A percentile compares a stretch with the other conserved stretches of the same genome.
Conservation (phyloP, 2,797 vertebrate species). For the Leuciscus waleckii region DNA sequence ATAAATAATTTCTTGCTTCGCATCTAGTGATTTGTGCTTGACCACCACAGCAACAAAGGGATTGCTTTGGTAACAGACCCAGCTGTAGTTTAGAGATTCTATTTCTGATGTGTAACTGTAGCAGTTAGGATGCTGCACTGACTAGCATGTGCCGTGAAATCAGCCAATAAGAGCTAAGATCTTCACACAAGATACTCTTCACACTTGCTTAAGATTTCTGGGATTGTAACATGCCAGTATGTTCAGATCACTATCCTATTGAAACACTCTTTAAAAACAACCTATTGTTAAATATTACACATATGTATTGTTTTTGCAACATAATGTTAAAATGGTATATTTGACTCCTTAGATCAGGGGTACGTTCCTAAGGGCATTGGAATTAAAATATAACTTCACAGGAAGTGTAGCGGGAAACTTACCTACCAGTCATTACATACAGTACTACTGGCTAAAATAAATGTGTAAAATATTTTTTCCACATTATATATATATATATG, state of each 20-base stretch:
- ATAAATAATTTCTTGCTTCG: constrained; percentile 68
- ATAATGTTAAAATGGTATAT: neutral
- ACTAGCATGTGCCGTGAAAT: constrained; percentile 9
- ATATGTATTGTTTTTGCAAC: constrained; percentile 40
- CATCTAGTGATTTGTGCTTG: constrained; percentile 65
- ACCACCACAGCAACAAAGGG: constrained; percentile 70
- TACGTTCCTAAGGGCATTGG: neutral
- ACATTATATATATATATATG: neutral
- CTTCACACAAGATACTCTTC: constrained; percentile 4
- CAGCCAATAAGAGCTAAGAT: constrained; percentile 32
- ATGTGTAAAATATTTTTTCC: neutral
- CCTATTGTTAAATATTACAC: constrained; percentile 35
- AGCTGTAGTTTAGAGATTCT: constrained; percentile 65
- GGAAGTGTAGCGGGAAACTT: neutral
- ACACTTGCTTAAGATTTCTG: neutral
- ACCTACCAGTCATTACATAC: neutral
- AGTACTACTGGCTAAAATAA: neutral
- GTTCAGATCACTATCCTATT: neutral
- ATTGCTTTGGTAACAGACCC: constrained; percentile 78
- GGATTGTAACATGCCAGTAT: neutral
- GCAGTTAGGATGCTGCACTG: neutral
- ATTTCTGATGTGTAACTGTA: constrained; percentile 73
- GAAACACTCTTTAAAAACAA: constrained; percentile 35
- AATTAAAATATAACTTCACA: constrained; percentile 2
- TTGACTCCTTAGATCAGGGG: constrained; percentile 8